Conservation (phyloP, 1,140 invertebrate genomes). For the Drosophila sturtevanti region DNA sequence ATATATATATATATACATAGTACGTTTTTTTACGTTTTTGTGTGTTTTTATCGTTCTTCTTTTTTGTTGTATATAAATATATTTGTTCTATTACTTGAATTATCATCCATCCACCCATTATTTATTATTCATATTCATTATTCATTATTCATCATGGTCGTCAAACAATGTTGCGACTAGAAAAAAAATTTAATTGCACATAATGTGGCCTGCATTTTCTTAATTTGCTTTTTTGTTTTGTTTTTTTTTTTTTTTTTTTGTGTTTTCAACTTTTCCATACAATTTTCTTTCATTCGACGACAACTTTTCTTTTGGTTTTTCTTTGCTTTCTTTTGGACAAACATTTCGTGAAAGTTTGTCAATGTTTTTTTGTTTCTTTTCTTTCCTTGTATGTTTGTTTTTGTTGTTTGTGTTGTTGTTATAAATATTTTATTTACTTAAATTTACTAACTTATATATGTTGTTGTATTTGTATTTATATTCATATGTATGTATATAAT, state of each 20-base stretch:
- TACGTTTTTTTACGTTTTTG: constrained; percentile 58
- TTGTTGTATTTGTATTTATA: constrained; percentile 45
- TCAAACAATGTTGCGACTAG: constrained; percentile 58
- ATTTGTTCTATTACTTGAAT: constrained; percentile 80
- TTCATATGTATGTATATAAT: constrained; percentile 53
- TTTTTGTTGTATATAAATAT: constrained; percentile 80
- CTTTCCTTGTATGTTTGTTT: too few species aligned
- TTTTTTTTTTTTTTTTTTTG: constrained; percentile 55
- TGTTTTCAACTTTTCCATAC: constrained; percentile 52
- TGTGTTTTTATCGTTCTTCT: too few species aligned
- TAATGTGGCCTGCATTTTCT: constrained; percentile 71
- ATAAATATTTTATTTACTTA: constrained; percentile 82
- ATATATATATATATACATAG: constrained; percentile 50
- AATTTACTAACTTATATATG: constrained; percentile 58
- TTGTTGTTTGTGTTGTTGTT: constrained; percentile 35
- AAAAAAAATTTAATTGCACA: constrained; percentile 77
- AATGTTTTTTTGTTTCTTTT: constrained; percentile 35
- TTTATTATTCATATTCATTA: constrained; percentile 27
- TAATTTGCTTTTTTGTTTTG: constrained; percentile 15
- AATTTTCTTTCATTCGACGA: background rate
- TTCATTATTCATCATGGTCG: constrained; percentile 43
- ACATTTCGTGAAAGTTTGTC: background rate
- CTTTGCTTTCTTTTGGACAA: constrained; percentile 10
- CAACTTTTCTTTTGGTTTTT: background rate
- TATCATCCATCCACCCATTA: constrained; percentile 44